Percentiles rank a stretch among this genome's conserved stretches.
Evolutionary conservation across 1,140 invertebrate genomes (phyloP).

Genomic region (Drosophila nasuta): DNA sequence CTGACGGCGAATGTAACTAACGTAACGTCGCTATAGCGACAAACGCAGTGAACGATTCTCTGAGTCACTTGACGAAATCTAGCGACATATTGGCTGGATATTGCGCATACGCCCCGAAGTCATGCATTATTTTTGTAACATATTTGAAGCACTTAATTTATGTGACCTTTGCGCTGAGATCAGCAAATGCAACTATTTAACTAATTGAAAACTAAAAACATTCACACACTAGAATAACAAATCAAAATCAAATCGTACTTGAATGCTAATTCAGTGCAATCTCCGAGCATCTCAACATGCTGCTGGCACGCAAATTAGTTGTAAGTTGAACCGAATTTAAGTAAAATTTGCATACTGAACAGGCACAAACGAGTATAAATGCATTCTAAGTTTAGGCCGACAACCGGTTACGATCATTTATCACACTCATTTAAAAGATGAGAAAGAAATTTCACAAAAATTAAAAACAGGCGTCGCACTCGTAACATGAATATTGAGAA

Average conservation of each 20-base stretch:
- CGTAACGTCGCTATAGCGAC: too few relatives aligned
- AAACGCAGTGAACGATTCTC: slow-evolving; percentile 7
- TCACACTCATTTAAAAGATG: slow-evolving; percentile 29
- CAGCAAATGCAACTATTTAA: slow-evolving; percentile 57
- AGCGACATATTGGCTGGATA: slow-evolving; percentile 22
- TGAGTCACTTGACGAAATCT: slow-evolving; percentile 21
- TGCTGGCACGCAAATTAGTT: slow-evolving; percentile 44
- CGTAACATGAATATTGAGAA: slow-evolving; percentile 13
- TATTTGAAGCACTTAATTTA: slow-evolving; percentile 55
- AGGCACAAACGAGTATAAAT: slow-evolving; percentile 35
- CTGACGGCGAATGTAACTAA: background rate
- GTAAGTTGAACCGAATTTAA: slow-evolving; percentile 39
- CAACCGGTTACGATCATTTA: slow-evolving; percentile 47
- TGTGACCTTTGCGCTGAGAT: slow-evolving; percentile 58
- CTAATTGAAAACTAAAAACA: slow-evolving; percentile 23
- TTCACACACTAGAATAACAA: slow-evolving; percentile 47
- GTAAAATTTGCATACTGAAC: slow-evolving; percentile 65
- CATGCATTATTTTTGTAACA: slow-evolving; percentile 27
- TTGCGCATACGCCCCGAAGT: slow-evolving; percentile 65
- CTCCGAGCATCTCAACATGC: slow-evolving; percentile 29
- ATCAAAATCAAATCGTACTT: slow-evolving; percentile 73
- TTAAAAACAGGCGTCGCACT: background rate
- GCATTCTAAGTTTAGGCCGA: slow-evolving; percentile 47
- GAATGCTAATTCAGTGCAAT: slow-evolving; percentile 72
- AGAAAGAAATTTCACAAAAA: background rate